phyloP scores from a whole-genome alignment of 1,140 invertebrate genomes.

The Rhagoletis zephyria region DNA sequence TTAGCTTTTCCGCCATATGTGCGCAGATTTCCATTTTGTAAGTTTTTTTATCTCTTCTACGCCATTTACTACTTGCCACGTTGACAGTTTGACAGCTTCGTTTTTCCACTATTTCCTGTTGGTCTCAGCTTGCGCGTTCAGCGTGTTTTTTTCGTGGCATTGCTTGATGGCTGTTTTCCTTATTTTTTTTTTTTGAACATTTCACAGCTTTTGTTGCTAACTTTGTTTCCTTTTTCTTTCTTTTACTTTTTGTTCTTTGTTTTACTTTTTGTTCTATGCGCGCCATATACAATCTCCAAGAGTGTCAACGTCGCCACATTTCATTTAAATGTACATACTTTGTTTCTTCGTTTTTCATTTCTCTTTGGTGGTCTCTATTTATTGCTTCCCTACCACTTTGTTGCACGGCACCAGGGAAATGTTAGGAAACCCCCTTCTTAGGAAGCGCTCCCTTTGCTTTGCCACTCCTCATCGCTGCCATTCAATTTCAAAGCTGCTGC shows the following conservation, averaged over 20 bases:
- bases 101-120: slow-evolving; percentile 50
- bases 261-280: background rate
- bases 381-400: background rate
- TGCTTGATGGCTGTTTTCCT: background rate
- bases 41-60: slow-evolving; percentile 28
- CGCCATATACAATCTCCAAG: slow-evolving; percentile 20
- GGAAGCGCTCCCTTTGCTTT: background rate
- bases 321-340: background rate
- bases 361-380: background rate
- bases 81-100: slow-evolving; percentile 38
- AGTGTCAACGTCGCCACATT: slow-evolving; percentile 38
- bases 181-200: background rate
- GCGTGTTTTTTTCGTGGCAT: background rate
- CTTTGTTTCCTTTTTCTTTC: background rate
- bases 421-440: background rate
- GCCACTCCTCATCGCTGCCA: background rate
- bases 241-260: background rate
- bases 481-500: background rate
- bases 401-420: too few relatives aligned
- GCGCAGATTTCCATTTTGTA: background rate
- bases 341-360: background rate
- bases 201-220: too few relatives aligned
- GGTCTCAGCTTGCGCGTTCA: slow-evolving; percentile 16
- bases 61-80: slow-evolving; percentile 23
- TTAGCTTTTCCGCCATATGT: too few relatives aligned